A percentile compares a stretch with the other conserved stretches of the same genome.
phyloP scores from a whole-genome alignment of 2,797 vertebrate species.

The Epinephelus awoara region DNA sequence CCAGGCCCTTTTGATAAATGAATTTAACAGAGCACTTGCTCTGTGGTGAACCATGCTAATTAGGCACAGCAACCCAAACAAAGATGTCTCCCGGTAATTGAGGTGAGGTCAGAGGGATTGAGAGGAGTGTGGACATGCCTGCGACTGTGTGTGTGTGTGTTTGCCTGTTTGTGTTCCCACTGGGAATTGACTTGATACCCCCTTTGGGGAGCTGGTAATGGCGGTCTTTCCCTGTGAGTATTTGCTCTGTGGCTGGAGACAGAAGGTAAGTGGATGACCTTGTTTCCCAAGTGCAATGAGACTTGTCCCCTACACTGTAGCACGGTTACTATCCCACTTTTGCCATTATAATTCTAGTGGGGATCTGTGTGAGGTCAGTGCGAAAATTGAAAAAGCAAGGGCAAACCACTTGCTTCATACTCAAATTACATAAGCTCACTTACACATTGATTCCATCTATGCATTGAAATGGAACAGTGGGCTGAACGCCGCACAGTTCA shows the following conservation, averaged over 20 bases:
- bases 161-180: constrained; percentile 56
- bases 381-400: constrained; percentile 67
- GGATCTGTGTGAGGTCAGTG: constrained; percentile 66
- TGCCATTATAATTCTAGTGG: constrained; percentile 70
- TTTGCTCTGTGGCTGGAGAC: constrained; percentile 66
- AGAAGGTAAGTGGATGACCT: constrained; percentile 79
- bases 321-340: constrained; percentile 48
- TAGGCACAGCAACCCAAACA: constrained; percentile 71
- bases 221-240: constrained; percentile 65
- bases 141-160: constrained; percentile 28
- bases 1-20: constrained; percentile 74
- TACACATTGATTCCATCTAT: constrained; percentile 67
- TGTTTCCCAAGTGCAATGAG: constrained; percentile 70
- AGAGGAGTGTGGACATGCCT: constrained; percentile 57
- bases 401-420: constrained; percentile 58
- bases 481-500: constrained; percentile 33
- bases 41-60: constrained; percentile 76
- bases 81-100: constrained; percentile 79
- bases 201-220: constrained; percentile 73
- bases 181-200: constrained; percentile 76
- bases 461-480: constrained; percentile 55
- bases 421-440: constrained; percentile 68
- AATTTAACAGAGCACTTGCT: constrained; percentile 69
- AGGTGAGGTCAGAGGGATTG: constrained; percentile 72
- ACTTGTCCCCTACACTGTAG: constrained; percentile 60